A percentile compares a stretch with the other conserved stretches of the same genome.
These are phyloP conservation scores for Engraulis encrasicolus DNA, from an alignment of 2,113 vertebrate species.

Conservation along the genomic window DNA sequence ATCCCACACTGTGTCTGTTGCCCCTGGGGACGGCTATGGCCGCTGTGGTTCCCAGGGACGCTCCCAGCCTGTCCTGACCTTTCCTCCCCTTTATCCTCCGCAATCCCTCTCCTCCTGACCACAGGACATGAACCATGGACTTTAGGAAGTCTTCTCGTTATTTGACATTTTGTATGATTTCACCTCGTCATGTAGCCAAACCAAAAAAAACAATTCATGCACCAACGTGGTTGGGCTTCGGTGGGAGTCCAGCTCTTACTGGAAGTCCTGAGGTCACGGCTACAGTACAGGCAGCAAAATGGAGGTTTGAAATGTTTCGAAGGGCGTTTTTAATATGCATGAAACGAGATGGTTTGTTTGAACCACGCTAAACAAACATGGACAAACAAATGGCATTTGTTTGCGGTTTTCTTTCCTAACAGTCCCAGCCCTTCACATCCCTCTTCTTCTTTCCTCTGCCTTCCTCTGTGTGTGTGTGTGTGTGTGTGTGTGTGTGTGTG, in stretches of 20 bases:
- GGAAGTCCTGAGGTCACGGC: not conserved
- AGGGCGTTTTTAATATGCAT: not conserved
- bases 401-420: slow-evolving; percentile 19
- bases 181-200: not conserved
- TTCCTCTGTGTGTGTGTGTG: slow-evolving; percentile 46
- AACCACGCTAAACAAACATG: slow-evolving; percentile 13
- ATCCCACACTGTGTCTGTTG: not conserved
- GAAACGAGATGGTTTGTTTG: not conserved
- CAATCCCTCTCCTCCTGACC: not conserved
- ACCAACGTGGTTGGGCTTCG: not conserved
- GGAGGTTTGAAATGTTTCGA: not conserved
- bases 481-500: slow-evolving; percentile 12
- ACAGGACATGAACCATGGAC: not conserved
- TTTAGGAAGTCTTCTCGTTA: not conserved
- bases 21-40: not conserved
- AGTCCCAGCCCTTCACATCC: slow-evolving; percentile 48
- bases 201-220: not conserved
- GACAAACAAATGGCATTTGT: slow-evolving; percentile 14
- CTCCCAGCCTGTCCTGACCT: not conserved
- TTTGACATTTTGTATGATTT: not conserved
- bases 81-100: not conserved
- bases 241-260: not conserved
- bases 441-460: slow-evolving; percentile 70
- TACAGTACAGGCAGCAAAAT: not conserved
- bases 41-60: not conserved